phyloP scores from a whole-genome alignment of 1,140 invertebrate genomes.

The Vanessa tameamea region DNA sequence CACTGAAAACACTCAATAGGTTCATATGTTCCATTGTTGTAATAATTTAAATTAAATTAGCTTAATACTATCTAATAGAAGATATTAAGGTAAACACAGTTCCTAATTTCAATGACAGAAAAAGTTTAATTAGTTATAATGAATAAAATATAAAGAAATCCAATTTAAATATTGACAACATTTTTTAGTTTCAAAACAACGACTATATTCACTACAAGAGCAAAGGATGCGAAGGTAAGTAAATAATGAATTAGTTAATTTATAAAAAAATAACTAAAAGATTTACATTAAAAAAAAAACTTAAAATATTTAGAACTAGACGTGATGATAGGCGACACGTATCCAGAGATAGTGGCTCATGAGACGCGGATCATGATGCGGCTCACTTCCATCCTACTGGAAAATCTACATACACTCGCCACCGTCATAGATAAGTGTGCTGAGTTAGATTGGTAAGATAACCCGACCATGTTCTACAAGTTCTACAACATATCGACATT shows the following conservation, averaged over 20 bases:
- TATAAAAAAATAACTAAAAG: no score
- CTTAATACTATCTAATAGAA: no score
- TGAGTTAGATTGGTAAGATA: constrained; percentile 43
- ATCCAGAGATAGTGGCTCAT: constrained; percentile 87
- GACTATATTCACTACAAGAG: constrained; percentile 89
- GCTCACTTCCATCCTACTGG: constrained; percentile 84
- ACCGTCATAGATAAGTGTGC: constrained; percentile 84
- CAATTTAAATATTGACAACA: no score
- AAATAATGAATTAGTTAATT: background rate
- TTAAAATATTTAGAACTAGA: constrained; percentile 86
- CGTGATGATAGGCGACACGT: constrained; percentile 86
- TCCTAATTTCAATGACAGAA: no score
- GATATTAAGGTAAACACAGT: no score
- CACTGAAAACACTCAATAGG: no score
- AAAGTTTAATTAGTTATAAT: no score
- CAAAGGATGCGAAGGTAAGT: constrained; percentile 85
- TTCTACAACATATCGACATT: background rate
- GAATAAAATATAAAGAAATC: background rate
- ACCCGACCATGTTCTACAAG: background rate
- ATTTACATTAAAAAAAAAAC: constrained; percentile 17
- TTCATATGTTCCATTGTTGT: no score
- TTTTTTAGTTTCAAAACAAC: constrained; percentile 83
- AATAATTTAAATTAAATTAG: no score
- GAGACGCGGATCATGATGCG: constrained; percentile 88
- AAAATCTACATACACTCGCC: constrained; percentile 83